Conservation (phyloP, 2,888 invertebrate species). For the Dasypogon diadema region DNA sequence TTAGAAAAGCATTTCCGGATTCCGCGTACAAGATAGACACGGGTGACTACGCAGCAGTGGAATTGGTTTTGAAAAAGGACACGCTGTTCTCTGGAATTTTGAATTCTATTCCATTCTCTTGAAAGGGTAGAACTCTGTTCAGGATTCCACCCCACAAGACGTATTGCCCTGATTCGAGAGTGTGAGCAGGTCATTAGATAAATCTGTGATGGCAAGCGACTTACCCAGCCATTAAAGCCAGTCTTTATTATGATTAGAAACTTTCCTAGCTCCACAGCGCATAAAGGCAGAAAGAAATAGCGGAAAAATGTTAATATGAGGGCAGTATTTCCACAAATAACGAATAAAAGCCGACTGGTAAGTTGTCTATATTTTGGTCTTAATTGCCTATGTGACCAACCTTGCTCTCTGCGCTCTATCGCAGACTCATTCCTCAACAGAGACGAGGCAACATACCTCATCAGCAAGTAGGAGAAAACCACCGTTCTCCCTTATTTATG, state of each 20-base stretch:
- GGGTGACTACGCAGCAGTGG: too few species aligned
- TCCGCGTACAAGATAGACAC: too few species aligned
- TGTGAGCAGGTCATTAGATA: too few species aligned
- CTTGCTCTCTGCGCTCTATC: neutral
- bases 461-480: neutral
- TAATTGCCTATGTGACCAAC: slow-evolving; percentile 9
- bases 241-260: neutral
- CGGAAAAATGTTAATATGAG: neutral
- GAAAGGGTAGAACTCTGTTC: too few species aligned
- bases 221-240: neutral
- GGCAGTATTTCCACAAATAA: neutral
- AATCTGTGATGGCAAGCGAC: too few species aligned
- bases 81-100: too few species aligned
- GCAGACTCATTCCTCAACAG: neutral
- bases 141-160: too few species aligned
- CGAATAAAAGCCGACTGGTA: neutral
- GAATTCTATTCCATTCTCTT: too few species aligned
- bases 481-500: slow-evolving; percentile 28
- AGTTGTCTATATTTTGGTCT: neutral
- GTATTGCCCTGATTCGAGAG: too few species aligned
- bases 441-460: neutral
- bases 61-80: too few species aligned
- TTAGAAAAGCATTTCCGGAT: neutral
- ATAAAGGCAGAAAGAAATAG: neutral
- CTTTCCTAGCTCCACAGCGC: neutral